phyloP scores from a whole-genome alignment of 1,140 invertebrate species.

The Homalodisca vitripennis region DNA sequence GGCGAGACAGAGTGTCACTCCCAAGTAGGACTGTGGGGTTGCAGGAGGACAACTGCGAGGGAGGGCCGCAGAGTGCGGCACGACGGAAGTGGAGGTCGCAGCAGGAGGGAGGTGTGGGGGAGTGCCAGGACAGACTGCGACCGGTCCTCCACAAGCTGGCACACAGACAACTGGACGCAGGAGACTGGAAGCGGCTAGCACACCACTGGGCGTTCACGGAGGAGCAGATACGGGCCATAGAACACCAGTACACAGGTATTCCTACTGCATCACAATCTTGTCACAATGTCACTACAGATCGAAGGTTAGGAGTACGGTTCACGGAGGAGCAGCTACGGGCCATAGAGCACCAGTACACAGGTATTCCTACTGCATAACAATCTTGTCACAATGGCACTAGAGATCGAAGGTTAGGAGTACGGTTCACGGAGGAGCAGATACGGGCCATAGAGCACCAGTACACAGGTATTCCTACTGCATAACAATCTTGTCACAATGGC shows the following conservation, averaged over 20 bases:
- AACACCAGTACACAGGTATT: conserved; percentile 77
- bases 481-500: too few species aligned
- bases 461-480: too few species aligned
- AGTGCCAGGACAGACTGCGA: conserved; percentile 17
- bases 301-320: too few species aligned
- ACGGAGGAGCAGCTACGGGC: too few species aligned
- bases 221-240: conserved; percentile 70
- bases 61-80: conserved; percentile 32
- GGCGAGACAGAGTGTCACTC: neutral
- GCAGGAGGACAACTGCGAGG: conserved; percentile 43
- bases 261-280: too few species aligned
- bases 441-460: too few species aligned
- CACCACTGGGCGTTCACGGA: conserved; percentile 69
- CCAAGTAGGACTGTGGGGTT: neutral
- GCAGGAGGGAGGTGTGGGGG: conserved; percentile 11
- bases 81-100: conserved; percentile 45
- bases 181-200: conserved; percentile 71
- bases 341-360: too few species aligned
- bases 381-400: too few species aligned
- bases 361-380: too few species aligned
- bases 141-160: conserved; percentile 60
- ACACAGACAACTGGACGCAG: conserved; percentile 63
- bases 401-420: too few species aligned
- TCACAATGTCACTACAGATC: too few species aligned
- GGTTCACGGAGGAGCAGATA: too few species aligned